These are phyloP conservation scores for Ciconia maguari DNA, from an alignment of 2,113 vertebrate genomes.

Conservation along the genomic window DNA sequence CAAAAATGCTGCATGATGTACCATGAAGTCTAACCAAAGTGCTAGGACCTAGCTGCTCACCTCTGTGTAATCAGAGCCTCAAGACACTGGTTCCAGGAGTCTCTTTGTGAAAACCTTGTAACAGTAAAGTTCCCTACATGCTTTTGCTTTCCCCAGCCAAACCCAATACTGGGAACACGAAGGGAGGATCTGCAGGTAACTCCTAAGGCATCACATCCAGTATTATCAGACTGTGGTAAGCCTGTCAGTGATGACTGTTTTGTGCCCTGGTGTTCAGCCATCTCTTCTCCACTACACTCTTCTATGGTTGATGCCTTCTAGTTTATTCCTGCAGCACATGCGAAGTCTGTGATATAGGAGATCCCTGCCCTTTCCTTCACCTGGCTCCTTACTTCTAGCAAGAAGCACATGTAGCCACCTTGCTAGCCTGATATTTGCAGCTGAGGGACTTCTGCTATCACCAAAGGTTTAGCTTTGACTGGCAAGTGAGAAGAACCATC, in stretches of 20 bases:
- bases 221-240: neutral
- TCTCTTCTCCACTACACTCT: neutral
- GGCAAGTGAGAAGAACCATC: neutral
- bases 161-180: neutral
- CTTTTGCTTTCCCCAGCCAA: neutral
- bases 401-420: neutral
- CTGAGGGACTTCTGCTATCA: neutral
- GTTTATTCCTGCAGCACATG: neutral
- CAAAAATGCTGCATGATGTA: neutral
- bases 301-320: neutral
- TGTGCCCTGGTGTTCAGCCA: neutral
- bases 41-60: neutral
- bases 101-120: neutral
- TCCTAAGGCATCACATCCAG: neutral
- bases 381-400: neutral
- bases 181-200: neutral
- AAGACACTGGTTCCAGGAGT: neutral
- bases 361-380: neutral
- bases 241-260: accelerated
- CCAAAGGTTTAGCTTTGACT: neutral
- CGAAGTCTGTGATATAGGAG: neutral
- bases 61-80: neutral
- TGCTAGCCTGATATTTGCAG: neutral
- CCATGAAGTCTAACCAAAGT: neutral
- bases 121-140: neutral